A percentile compares a stretch with the other conserved stretches of the same genome.
phyloP scores from a whole-genome alignment of 2,797 vertebrate genomes.

The Sebastolobus alascanus region DNA sequence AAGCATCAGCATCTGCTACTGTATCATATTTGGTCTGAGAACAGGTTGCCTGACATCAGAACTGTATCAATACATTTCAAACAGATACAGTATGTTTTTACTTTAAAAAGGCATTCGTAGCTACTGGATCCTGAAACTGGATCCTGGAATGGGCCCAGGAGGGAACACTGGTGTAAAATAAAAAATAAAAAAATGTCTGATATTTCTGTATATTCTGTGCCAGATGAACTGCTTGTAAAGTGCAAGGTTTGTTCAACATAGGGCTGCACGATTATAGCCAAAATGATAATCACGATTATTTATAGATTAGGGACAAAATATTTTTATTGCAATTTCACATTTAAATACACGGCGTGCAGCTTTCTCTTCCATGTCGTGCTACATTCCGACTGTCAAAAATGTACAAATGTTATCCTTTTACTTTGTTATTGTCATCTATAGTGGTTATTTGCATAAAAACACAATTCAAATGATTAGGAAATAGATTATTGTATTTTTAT shows the following conservation, averaged over 20 bases:
- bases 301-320: too few relatives aligned
- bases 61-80: neutral
- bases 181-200: neutral
- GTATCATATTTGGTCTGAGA: neutral
- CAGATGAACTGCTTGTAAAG: neutral
- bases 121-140: neutral
- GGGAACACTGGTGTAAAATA: neutral
- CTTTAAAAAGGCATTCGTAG: neutral
- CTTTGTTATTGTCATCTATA: too few relatives aligned
- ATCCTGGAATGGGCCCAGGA: neutral
- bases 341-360: too few relatives aligned
- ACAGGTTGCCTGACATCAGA: conserved; percentile 6
- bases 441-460: too few relatives aligned
- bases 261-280: too few relatives aligned
- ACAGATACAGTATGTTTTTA: neutral
- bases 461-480: too few relatives aligned
- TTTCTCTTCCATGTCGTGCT: too few relatives aligned
- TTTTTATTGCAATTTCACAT: too few relatives aligned
- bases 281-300: too few relatives aligned
- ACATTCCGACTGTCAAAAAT: too few relatives aligned
- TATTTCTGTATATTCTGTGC: conserved; percentile 1
- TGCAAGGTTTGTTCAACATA: neutral
- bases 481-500: too few relatives aligned
- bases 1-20: neutral
- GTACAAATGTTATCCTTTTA: too few relatives aligned